Percentiles rank a stretch among this genome's conserved stretches.
phyloP scores from a whole-genome alignment of 2,888 invertebrate species.

The Polietes domitor region DNA sequence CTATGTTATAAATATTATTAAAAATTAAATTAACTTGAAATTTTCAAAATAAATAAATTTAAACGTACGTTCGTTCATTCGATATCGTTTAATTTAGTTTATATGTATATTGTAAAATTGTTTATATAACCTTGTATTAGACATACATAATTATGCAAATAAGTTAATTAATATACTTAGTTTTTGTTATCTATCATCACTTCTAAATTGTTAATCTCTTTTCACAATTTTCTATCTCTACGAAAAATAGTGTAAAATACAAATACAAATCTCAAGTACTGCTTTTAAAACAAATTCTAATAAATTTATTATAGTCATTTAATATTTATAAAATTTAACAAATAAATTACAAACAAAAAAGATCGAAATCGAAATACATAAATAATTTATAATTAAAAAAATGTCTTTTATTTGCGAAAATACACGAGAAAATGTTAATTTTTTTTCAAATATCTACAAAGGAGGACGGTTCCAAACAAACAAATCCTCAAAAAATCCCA shows the following conservation, averaged over 20 bases:
- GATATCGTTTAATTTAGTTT: conserved; percentile 3
- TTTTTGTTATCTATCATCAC: background rate
- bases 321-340: conserved; percentile 53
- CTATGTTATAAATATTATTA: too few species aligned
- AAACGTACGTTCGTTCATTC: background rate
- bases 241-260: conserved; percentile 13
- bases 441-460: too few species aligned
- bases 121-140: conserved; percentile 43
- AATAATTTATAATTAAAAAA: conserved; percentile 22
- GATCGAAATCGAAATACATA: background rate
- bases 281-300: conserved; percentile 28
- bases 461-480: too few species aligned
- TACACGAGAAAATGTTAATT: too few species aligned
- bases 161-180: background rate
- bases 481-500: too few species aligned
- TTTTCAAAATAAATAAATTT: too few species aligned
- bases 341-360: conserved; percentile 1
- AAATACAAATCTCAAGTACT: conserved; percentile 32
- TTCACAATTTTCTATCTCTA: conserved; percentile 9
- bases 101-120: conserved; percentile 21
- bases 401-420: background rate
- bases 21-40: too few species aligned
- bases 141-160: conserved; percentile 40
- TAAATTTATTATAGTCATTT: conserved; percentile 42
- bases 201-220: conserved; percentile 26